Evolutionary conservation across 2,113 vertebrate genomes (phyloP).

Genomic region (Cephalopterus ornatus): DNA sequence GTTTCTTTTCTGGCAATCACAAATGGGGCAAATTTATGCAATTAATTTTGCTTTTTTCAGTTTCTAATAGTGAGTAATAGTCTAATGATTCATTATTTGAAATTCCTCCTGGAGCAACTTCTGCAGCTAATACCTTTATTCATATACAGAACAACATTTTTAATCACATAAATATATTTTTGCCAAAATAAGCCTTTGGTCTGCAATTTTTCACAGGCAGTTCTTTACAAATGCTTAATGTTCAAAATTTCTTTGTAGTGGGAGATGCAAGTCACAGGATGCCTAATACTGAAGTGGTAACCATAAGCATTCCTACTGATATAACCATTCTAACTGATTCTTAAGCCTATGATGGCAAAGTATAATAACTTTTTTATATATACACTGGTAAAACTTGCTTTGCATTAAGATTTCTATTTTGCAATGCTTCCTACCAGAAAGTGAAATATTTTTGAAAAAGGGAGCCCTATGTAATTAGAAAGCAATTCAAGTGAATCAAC

Average conservation of each 20-base stretch:
- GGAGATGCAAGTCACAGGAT: not conserved
- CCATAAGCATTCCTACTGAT: not conserved
- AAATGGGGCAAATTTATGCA: not conserved
- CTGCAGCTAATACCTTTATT: not conserved
- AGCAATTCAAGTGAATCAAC: not conserved
- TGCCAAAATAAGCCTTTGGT: not conserved
- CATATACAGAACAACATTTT: not conserved
- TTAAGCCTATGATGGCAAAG: not conserved
- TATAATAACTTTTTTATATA: not conserved
- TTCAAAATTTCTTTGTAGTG: not conserved
- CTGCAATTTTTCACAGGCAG: not conserved
- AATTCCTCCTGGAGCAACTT: not conserved
- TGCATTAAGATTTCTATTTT: not conserved
- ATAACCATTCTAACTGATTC: not conserved
- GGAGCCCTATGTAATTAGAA: not conserved
- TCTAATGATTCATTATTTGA: not conserved
- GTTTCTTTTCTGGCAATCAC: not conserved
- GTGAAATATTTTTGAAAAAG: not conserved
- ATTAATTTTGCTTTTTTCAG: not conserved
- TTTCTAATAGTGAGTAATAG: not conserved
- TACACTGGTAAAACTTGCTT: not conserved
- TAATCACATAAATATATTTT: not conserved
- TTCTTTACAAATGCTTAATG: not conserved
- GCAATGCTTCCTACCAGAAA: not conserved
- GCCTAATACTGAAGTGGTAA: not conserved